Base-by-base conservation (phyloP, 92 coral and sea anemone genomes). In the Porites divaricata region DNA sequence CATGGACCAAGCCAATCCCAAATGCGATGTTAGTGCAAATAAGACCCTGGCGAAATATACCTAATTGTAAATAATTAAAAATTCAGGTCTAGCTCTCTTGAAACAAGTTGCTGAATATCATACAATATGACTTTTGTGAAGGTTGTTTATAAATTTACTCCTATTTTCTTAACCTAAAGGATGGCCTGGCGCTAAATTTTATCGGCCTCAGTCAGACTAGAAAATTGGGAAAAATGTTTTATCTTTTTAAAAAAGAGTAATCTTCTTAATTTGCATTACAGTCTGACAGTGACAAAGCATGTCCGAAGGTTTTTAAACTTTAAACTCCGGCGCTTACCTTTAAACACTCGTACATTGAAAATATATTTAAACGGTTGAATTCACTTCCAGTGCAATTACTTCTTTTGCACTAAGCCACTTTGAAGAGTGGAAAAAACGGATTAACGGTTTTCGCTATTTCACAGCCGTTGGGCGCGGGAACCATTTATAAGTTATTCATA, bases 401-500 rank as follows among this genome's bases (percentile, higher is more conserved):
- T 35, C 45, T 35, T 35, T 35, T 35, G 7, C 45, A 35, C 45
- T 35, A 35, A 35, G 45, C 45, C 7, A 35, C 45, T 35, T 4
- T 35, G 45, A 5, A 35, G 45, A 6, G n/a, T 14, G 64, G 13
- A 62, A 6, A n/a, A 24, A 16, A 12, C 6, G 1, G 17, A 24
- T 20, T 67, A 24, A 68, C 10, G 1, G 48, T 48, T 8, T 54
- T 71, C 63, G 61, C 75, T 61, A 58, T 67, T 77, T 77, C 71
- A 67, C 83, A 76, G 79, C 67, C 72, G 65, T 50, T 53, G 2
- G 45, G 45, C 72, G 25, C 71, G 22, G 75, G 63, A 53, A 84
- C 75, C 52, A 57, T 48, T 13, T 51, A 68, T 69, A 63, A 72
- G 45, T 80, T 57, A 59, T 85, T 85, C 12, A 78, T 74, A 22